Evolutionary conservation across 2,113 vertebrate genomes (phyloP).

Genomic region (Tragelaphus buxtoni): DNA sequence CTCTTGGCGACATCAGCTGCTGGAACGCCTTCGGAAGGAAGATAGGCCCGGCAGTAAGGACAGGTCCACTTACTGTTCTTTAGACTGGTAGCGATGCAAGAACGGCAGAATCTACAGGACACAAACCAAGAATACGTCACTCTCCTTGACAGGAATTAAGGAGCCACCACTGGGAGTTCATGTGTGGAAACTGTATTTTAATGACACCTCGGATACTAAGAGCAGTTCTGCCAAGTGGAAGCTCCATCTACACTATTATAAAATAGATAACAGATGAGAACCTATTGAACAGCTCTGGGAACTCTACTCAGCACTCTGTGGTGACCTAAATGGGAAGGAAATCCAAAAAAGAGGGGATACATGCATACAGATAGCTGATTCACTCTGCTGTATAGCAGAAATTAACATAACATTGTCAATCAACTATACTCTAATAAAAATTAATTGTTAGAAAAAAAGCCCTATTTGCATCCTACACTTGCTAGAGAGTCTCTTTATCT

Average conservation of each 20-base stretch:
- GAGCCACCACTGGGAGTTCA: neutral
- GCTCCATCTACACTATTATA: neutral
- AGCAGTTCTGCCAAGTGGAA: neutral
- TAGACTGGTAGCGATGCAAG: constrained; percentile 71
- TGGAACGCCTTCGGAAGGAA: constrained; percentile 74
- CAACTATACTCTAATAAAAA: neutral
- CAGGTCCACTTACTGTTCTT: constrained; percentile 66
- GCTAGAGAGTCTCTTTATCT: neutral
- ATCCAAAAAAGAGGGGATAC: too few species aligned
- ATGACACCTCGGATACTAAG: neutral
- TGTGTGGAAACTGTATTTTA: neutral
- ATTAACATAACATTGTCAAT: neutral
- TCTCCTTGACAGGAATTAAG: neutral
- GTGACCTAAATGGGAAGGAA: too few species aligned
- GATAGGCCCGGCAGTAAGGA: constrained; percentile 68
- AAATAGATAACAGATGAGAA: neutral
- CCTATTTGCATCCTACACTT: neutral
- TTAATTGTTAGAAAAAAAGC: neutral
- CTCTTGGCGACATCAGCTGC: constrained; percentile 73
- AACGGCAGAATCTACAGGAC: constrained; percentile 69
- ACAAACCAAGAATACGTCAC: neutral
- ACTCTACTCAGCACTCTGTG: neutral
- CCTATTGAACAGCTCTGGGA: neutral
- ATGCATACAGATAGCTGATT: too few species aligned
- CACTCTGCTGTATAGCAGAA: neutral